phyloP scores from a whole-genome alignment of 2,888 invertebrate genomes.

The Oscheius sp. region DNA sequence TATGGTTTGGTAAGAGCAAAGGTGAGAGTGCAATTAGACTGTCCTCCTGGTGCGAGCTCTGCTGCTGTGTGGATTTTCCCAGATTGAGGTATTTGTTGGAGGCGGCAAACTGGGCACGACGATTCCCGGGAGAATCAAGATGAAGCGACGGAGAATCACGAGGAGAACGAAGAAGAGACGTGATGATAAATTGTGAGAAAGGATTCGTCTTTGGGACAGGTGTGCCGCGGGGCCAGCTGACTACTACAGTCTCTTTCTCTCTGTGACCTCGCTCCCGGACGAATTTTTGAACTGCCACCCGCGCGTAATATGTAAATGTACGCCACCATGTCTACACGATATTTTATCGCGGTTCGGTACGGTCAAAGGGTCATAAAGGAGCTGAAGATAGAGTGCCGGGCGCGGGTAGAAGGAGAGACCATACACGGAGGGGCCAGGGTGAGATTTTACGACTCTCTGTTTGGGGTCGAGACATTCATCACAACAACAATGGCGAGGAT shows the following conservation, averaged over 20 bases:
- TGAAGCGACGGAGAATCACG: neutral
- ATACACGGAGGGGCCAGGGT: neutral
- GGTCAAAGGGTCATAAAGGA: conserved; percentile 37
- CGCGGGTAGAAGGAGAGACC: neutral
- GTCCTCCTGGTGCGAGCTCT: neutral
- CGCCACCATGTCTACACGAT: conserved; percentile 27
- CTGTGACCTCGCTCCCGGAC: neutral
- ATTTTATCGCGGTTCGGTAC: conserved; percentile 30
- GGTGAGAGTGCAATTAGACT: conserved; percentile 12
- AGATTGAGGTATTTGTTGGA: conserved; percentile 34
- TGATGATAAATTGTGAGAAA: neutral
- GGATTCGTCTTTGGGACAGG: neutral
- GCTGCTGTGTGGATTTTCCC: conserved; percentile 17
- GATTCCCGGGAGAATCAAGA: conserved; percentile 1
- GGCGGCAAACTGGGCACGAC: neutral
- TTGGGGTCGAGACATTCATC: neutral
- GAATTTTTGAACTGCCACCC: neutral
- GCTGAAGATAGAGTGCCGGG: conserved; percentile 17
- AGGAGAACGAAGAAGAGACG: too few species aligned
- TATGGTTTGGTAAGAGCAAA: neutral
- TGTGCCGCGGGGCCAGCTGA: neutral
- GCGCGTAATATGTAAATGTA: conserved; percentile 23
- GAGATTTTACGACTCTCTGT: conserved; percentile 15
- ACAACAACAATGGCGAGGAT: neutral
- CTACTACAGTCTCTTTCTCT: too few species aligned